Evolutionary conservation across 2,113 vertebrate genomes (phyloP).

Genomic region (Triplophysa siluroides): DNA sequence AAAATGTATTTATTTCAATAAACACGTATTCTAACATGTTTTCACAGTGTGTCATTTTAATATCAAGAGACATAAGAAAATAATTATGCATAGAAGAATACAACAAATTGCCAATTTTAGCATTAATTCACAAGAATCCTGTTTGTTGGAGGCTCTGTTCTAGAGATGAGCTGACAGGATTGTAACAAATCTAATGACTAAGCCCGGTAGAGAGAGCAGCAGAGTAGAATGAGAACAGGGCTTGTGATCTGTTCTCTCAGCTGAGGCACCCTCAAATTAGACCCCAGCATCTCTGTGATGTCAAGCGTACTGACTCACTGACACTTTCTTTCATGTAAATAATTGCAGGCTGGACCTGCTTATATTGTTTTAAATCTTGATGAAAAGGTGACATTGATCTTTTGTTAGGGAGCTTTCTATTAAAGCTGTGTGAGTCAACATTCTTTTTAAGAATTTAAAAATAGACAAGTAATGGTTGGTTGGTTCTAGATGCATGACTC

Average conservation of each 20-base stretch:
- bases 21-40: not conserved
- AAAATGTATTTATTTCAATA: not conserved
- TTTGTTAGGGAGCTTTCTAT: not conserved
- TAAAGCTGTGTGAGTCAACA: not conserved
- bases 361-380: not conserved
- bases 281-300: conserved; percentile 4
- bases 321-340: conserved; percentile 11
- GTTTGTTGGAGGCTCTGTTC: not conserved
- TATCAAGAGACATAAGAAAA: not conserved
- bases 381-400: not conserved
- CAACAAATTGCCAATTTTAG: not conserved
- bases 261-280: conserved; percentile 11
- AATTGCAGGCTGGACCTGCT: conserved; percentile 1
- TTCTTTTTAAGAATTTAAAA: too few relatives aligned
- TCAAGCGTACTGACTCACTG: conserved; percentile 15
- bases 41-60: not conserved
- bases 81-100: not conserved
- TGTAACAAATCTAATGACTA: conserved; percentile 16
- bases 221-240: not conserved
- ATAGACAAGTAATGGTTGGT: not conserved
- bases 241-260: conserved; percentile 23
- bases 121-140: not conserved
- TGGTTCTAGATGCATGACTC: not conserved
- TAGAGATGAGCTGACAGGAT: too few relatives aligned
- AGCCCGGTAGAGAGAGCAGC: conserved; percentile 21